These are phyloP conservation scores for Tenebrosternarchus preto DNA, from an alignment of 2,113 vertebrate species.

Conservation along the genomic window DNA sequence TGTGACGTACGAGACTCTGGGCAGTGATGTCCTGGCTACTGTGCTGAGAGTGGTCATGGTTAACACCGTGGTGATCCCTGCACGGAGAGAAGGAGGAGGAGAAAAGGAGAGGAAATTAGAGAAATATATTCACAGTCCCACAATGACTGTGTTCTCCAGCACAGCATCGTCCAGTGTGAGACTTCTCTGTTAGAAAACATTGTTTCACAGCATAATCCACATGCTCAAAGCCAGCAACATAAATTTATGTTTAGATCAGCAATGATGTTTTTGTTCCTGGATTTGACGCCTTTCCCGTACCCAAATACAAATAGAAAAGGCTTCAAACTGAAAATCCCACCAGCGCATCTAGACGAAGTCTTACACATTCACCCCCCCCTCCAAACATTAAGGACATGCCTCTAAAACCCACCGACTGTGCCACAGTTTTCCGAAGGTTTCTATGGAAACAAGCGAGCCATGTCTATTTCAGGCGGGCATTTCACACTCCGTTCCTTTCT, in stretches of 20 bases:
- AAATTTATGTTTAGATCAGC: not conserved
- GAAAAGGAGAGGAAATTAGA: conserved; percentile 40
- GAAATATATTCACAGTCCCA: not conserved
- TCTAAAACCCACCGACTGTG: conserved; percentile 57
- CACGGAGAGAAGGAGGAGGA: no score
- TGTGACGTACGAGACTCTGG: conserved; percentile 92
- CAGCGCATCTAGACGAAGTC: conserved; percentile 32
- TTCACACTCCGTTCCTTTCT: conserved; percentile 59
- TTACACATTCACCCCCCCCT: conserved; percentile 52
- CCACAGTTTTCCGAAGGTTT: conserved; percentile 62
- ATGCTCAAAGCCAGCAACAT: not conserved
- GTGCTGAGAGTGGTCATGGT: conserved; percentile 97
- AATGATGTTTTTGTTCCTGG: conserved; percentile 1
- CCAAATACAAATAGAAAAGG: conserved; percentile 21
- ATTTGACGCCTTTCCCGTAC: conserved; percentile 15
- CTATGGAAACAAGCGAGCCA: conserved; percentile 71
- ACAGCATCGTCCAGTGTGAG: no score
- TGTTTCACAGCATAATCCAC: not conserved
- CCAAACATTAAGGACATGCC: conserved; percentile 66
- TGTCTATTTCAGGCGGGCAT: conserved; percentile 67
- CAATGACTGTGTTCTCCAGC: no score
- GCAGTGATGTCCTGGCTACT: conserved; percentile 90
- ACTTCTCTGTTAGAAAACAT: not conserved
- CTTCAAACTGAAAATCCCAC: conserved; percentile 40
- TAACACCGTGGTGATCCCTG: conserved; percentile 95